These are phyloP conservation scores for Lynx canadensis DNA, from an alignment of 2,113 vertebrate genomes.

Conservation along the genomic window DNA sequence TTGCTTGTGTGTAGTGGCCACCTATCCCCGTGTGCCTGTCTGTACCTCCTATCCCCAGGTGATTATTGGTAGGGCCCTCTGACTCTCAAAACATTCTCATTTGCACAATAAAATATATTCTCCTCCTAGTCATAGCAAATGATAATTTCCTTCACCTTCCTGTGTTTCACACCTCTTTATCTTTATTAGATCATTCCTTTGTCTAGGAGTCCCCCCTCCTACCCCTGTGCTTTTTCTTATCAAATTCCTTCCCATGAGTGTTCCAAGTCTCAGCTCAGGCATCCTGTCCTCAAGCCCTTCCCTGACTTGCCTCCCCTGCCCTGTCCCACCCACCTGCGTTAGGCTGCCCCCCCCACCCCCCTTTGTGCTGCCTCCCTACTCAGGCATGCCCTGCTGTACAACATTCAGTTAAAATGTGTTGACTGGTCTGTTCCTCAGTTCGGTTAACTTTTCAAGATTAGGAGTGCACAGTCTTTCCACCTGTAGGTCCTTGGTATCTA, in stretches of 20 bases:
- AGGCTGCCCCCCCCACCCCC: background rate
- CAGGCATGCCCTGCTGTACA: rapidly evolving
- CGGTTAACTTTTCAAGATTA: background rate
- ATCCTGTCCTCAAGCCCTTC: background rate
- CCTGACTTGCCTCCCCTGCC: too few species aligned
- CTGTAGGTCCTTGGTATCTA: background rate
- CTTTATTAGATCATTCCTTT: background rate
- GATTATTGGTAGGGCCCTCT: background rate
- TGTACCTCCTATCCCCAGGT: background rate
- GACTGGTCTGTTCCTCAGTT: background rate
- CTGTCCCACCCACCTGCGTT: background rate
- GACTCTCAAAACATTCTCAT: background rate
- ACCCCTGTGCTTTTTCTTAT: background rate
- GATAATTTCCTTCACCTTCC: background rate
- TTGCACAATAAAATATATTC: background rate
- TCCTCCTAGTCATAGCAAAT: background rate
- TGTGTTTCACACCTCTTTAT: background rate
- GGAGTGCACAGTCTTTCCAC: background rate
- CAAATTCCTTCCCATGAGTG: background rate
- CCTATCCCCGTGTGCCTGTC: background rate
- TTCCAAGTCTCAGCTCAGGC: background rate
- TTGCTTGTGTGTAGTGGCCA: background rate
- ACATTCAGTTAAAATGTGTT: background rate
- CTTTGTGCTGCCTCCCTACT: background rate
- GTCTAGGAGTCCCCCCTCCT: background rate